These are phyloP conservation scores for Parambassis ranga DNA, from an alignment of 2,797 vertebrate species.

Conservation along the genomic window DNA sequence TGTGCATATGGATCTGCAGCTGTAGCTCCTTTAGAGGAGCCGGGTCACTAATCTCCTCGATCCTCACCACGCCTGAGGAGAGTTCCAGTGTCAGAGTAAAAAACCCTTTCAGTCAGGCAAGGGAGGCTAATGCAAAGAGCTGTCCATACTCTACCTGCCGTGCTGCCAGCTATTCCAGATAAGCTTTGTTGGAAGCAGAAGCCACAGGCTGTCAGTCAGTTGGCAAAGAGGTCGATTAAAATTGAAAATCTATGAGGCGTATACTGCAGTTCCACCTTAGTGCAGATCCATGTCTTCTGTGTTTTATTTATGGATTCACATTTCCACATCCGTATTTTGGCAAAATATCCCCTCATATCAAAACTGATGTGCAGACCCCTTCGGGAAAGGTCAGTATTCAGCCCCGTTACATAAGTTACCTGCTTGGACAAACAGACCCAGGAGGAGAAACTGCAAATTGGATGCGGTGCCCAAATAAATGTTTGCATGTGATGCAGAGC, in stretches of 20 bases:
- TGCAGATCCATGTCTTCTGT: not conserved
- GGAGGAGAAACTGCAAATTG: slow-evolving; percentile 60
- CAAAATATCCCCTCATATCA: slow-evolving; percentile 46
- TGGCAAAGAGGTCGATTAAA: not conserved
- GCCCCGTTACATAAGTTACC: slow-evolving; percentile 69
- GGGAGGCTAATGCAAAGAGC: not conserved
- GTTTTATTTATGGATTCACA: slow-evolving; percentile 31
- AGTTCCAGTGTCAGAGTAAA: slow-evolving; percentile 9
- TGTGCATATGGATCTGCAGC: slow-evolving; percentile 28
- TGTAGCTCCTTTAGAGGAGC: slow-evolving; percentile 18
- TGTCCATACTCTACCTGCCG: not conserved
- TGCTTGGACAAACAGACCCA: slow-evolving; percentile 67
- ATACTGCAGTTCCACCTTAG: not conserved
- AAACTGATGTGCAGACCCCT: slow-evolving; percentile 38
- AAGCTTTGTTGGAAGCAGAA: slow-evolving; percentile 4
- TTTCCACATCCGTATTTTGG: slow-evolving; percentile 47
- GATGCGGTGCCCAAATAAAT: slow-evolving; percentile 73
- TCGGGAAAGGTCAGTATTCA: slow-evolving; percentile 48
- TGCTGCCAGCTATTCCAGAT: slow-evolving; percentile 2
- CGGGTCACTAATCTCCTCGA: slow-evolving; percentile 31
- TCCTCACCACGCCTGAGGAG: slow-evolving; percentile 11
- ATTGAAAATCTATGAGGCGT: not conserved
- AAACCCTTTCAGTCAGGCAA: slow-evolving; percentile 17
- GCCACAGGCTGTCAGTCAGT: not conserved
- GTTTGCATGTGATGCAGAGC: slow-evolving; percentile 74